These are phyloP conservation scores for Lerista edwardsae DNA, from an alignment of 2,797 vertebrate genomes.

Conservation along the genomic window DNA sequence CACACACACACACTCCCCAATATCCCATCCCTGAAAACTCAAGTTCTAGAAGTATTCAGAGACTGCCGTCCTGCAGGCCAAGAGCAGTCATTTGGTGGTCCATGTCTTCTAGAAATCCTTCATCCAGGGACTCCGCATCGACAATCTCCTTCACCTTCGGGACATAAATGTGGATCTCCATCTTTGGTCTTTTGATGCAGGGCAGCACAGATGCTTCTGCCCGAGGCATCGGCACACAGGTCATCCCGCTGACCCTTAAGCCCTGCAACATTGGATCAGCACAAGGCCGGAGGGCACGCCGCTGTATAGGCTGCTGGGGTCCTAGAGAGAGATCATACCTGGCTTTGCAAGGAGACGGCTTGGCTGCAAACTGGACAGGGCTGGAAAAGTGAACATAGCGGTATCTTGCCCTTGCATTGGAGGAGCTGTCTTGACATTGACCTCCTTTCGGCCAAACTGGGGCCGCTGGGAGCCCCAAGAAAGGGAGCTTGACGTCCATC, in stretches of 20 bases:
- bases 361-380: constrained; percentile 68
- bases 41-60: not conserved
- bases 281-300: constrained; percentile 15
- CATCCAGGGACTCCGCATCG: constrained; percentile 77
- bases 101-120: constrained; percentile 82
- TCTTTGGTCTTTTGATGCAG: constrained; percentile 23
- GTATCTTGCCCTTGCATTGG: not conserved
- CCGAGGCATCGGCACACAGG: constrained; percentile 57
- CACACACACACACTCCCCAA: too few species aligned
- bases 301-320: constrained; percentile 33
- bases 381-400: constrained; percentile 78
- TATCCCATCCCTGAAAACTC: not conserved
- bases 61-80: constrained; percentile 54
- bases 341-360: constrained; percentile 42
- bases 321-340: constrained; percentile 27
- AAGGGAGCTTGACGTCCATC: constrained; percentile 31
- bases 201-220: constrained; percentile 1
- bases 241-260: constrained; percentile 76
- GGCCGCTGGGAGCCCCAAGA: constrained; percentile 34
- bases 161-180: constrained; percentile 82
- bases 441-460: not conserved
- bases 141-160: constrained; percentile 69
- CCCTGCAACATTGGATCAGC: constrained; percentile 39
- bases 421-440: not conserved
- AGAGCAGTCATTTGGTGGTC: constrained; percentile 70